Base-by-base conservation (phyloP, 2,113 vertebrate species). In the Dromaius novaehollandiae region DNA sequence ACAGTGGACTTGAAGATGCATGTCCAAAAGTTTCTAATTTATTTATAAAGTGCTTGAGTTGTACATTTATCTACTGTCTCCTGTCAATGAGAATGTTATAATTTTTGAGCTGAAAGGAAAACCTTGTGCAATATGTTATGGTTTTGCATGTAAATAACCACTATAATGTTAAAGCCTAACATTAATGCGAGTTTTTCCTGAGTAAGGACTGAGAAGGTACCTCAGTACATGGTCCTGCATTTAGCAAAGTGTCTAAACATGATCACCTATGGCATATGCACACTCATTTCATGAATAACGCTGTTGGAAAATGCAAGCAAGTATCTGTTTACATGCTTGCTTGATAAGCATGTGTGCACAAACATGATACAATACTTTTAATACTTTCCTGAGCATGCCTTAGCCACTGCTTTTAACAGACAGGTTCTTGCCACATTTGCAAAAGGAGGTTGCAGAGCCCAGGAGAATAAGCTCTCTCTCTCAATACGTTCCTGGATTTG, bases 131-230 rank as follows among this genome's bases (percentile, higher is more conserved):
- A 65, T 13, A 1, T 69, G 7, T 38, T 55, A 40, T 34, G 21
- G 16, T 44, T 94, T 90, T 88, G 66, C 34, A 32, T 69, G 8
- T 69, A 28, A 69, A 50, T 44, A 34, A 83, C 14, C 26, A 65
- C 40, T n/a, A 7, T 42, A 68, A 56, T 11, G 11, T 73, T 81
- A 82, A 90, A 93, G n/a, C 32, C 25, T 38, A 28, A 40, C 28
- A 38, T 30, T 38, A 75, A 30, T 76, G 38, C 61, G 70, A 93
- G 89, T 88, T 97, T 96, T 95, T 94, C 96, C 96, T 96, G 97
- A 97, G 96, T 97, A 96, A 96, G 6, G 4, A 28, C 89, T 95
- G 91, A 97, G 51, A 81, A 94, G 76, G 13, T 56, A 82, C 42
- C 42, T 90, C 1, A 0, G 20, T 66, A 26, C 5, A 1, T 11